A percentile compares a stretch with the other conserved stretches of the same genome.
Evolutionary conservation across 1,140 invertebrate species (phyloP).

Genomic region (Eciton burchellii): DNA sequence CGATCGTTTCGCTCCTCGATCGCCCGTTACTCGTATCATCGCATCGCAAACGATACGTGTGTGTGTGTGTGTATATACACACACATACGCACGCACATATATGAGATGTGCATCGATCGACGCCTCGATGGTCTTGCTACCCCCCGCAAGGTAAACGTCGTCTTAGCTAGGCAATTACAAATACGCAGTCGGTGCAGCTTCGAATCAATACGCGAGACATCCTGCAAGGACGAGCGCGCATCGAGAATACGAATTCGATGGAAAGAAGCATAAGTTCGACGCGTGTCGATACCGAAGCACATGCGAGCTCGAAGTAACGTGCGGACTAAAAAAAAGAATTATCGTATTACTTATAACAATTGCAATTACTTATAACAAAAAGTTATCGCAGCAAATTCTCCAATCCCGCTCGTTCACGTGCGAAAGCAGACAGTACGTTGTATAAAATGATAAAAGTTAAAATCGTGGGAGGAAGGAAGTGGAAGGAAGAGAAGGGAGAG

Average conservation of each 20-base stretch:
- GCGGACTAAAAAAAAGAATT: no score
- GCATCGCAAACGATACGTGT: neutral
- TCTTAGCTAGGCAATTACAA: constrained; percentile 31
- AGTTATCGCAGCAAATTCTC: no score
- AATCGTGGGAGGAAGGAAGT: no score
- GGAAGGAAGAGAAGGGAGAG: no score
- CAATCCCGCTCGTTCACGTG: no score
- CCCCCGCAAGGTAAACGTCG: neutral
- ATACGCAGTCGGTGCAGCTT: neutral
- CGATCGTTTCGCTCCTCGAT: constrained; percentile 35
- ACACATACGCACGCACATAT: no score
- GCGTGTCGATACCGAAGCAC: no score
- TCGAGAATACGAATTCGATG: neutral
- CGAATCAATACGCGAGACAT: neutral
- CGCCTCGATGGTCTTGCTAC: neutral
- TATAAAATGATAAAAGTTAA: neutral
- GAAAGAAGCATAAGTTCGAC: neutral
- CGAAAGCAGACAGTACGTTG: no score
- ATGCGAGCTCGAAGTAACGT: no score
- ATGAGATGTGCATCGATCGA: neutral
- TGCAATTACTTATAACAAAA: no score
- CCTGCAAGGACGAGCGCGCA: neutral
- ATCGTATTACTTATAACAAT: no score
- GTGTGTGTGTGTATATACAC: no score
- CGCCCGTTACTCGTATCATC: constrained; percentile 27